Evolutionary conservation across 2,113 vertebrate genomes (phyloP).

Genomic region (Euleptes europaea): DNA sequence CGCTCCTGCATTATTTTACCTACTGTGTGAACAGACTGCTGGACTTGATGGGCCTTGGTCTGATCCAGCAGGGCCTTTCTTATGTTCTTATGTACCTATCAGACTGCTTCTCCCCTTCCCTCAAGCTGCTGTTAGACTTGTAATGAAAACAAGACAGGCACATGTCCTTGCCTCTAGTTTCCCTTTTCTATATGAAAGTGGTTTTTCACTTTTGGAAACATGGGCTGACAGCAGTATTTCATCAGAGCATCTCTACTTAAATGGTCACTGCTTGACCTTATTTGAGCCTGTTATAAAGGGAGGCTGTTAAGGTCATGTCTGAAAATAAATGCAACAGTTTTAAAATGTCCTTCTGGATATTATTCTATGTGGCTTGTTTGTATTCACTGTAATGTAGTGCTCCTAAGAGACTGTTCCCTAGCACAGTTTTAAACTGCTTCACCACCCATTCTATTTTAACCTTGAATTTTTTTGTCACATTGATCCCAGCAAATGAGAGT

Average conservation of each 20-base stretch:
- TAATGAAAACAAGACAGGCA: too few relatives aligned
- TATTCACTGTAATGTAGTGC: background rate
- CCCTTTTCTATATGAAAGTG: background rate
- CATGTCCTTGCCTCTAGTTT: too few relatives aligned
- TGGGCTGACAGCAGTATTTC: background rate
- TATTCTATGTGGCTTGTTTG: background rate
- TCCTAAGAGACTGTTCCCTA: background rate
- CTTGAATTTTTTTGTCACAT: background rate
- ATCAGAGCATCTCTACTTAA: slow-evolving; percentile 1
- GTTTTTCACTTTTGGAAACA: slow-evolving; percentile 9
- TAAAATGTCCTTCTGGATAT: background rate
- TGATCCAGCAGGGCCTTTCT: too few relatives aligned
- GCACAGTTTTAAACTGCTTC: background rate
- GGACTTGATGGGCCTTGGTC: too few relatives aligned
- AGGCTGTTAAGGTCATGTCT: background rate
- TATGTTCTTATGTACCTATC: too few relatives aligned
- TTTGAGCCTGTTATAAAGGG: background rate
- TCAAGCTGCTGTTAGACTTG: too few relatives aligned
- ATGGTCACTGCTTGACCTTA: slow-evolving; percentile 8
- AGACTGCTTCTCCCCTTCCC: too few relatives aligned
- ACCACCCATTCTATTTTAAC: background rate
- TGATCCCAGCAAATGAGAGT: background rate
- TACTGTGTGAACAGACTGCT: too few relatives aligned
- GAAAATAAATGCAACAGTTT: slow-evolving; percentile 9
- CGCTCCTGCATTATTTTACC: too few relatives aligned